Evolutionary conservation across 2,113 vertebrate genomes (phyloP), one percentile per base, ranked within the genome.

Genomic region (Tympanuchus pallidicinctus): DNA sequence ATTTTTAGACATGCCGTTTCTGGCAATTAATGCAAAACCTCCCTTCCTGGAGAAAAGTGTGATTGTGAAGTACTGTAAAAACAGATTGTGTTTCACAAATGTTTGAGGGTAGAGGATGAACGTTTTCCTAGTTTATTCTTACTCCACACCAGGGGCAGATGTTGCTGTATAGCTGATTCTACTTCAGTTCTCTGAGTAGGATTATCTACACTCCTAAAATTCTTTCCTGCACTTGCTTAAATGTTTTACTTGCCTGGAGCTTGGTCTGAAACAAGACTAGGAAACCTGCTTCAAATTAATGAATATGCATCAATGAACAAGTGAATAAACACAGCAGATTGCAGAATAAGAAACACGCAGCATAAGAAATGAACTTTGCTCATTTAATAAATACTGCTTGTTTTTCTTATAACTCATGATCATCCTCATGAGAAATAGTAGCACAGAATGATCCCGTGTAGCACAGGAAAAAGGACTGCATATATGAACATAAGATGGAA

Each of bases 1-100:
- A 93, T 96, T 94, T 97, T 96, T 93, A 92, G 96, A 77, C 48
- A 69, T 70, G 27, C 74, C 60, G 88, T 89, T 93, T 82, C 78
- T 92, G 83, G 81, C 92, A 93, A 95, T 96, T 90, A 93, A 88
- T 86, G 84, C 25, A 17, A 81, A 82, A 61, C 69, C 74, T 81
- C 72, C 65, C 93, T 94, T 94, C 59, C 67, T 79, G 38, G 76
- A 75, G 65, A 90, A 66, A 81, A 91, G 60, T 71, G 66, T 82
- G 40, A 83, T 92, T 92, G 75, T 92, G 94, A 80, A 91, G 52
- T 88, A 17, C 45, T 64, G 65, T 67, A 75, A 82, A 90, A 93
- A 40, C 57, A 63, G 70, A 88, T 88, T 76, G 12, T 90, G 67
- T 93, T 95, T 96, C 43, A 13, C 10, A 19, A 80, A 69, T 42